Conservation (phyloP, 2,113 vertebrate genomes). For the Phaethornis superciliosus region DNA sequence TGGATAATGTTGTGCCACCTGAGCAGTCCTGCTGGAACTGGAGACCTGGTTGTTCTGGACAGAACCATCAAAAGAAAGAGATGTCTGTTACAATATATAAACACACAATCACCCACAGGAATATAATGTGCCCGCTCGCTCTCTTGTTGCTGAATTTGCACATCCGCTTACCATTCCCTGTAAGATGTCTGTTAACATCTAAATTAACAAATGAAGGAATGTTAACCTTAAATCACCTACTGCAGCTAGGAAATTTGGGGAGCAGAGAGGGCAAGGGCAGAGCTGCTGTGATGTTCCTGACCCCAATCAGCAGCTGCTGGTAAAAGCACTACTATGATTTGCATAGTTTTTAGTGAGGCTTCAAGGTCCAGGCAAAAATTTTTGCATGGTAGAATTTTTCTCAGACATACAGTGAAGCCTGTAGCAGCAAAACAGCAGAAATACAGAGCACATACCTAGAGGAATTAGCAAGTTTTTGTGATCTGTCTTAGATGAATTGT, state of each 20-base stretch:
- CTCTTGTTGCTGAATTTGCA: background rate
- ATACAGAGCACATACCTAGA: background rate
- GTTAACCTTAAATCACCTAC: background rate
- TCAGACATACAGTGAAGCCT: background rate
- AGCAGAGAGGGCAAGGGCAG: background rate
- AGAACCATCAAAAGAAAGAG: background rate
- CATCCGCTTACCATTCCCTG: background rate
- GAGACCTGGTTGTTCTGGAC: background rate
- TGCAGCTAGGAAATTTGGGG: background rate
- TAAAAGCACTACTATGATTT: background rate
- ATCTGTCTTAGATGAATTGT: background rate
- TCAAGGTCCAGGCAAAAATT: background rate
- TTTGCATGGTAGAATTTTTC: background rate
- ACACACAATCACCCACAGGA: background rate
- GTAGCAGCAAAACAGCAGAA: background rate
- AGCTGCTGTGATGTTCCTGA: background rate
- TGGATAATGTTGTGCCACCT: background rate
- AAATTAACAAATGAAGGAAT: background rate
- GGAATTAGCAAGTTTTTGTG: background rate
- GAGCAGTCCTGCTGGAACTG: background rate
- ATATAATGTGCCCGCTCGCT: fast-evolving
- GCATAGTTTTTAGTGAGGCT: background rate
- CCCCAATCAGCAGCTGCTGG: background rate
- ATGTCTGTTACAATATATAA: background rate
- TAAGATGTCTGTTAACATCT: background rate